These are phyloP conservation scores for Rousettus leschenaultii DNA, from an alignment of 2,113 vertebrate genomes.

Conservation along the genomic window DNA sequence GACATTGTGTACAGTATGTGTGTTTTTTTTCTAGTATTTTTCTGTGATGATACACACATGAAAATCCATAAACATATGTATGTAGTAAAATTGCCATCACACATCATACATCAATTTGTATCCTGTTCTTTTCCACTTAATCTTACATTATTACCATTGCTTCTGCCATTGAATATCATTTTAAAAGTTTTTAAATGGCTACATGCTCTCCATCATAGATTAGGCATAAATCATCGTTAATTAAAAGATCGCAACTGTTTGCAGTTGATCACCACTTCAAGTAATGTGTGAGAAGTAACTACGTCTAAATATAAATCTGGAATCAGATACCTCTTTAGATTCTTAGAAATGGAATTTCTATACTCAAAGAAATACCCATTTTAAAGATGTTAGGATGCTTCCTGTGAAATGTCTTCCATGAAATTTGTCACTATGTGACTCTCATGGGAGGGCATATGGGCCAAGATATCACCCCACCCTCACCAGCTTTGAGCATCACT, in stretches of 20 bases:
- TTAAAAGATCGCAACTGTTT: background rate
- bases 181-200: background rate
- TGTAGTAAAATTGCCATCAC: background rate
- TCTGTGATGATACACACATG: background rate
- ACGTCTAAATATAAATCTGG: background rate
- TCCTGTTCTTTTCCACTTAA: background rate
- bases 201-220: background rate
- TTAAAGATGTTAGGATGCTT: background rate
- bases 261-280: background rate
- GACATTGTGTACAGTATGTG: background rate
- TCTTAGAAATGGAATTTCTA: background rate
- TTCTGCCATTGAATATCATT: background rate
- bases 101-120: background rate
- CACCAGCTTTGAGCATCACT: background rate
- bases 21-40: background rate
- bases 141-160: background rate
- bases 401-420: background rate
- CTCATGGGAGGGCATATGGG: background rate
- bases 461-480: rapidly evolving
- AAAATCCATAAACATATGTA: background rate
- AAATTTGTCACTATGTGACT: background rate
- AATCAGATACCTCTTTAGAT: background rate
- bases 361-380: background rate
- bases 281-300: background rate
- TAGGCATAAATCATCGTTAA: background rate